Conservation (phyloP, 2,888 invertebrate genomes). For the Epirrita christyi region DNA sequence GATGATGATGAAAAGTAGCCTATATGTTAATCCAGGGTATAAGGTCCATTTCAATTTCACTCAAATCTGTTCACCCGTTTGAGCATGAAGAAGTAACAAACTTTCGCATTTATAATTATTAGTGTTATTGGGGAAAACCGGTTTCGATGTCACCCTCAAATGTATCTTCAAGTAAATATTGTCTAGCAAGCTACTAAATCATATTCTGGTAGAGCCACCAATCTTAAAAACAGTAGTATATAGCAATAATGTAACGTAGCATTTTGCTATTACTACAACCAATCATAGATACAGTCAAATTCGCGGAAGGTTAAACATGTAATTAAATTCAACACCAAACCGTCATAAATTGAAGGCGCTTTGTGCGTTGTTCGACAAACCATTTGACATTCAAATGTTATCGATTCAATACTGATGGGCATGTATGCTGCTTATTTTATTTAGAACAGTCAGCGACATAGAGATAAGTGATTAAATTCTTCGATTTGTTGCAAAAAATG, state of each 20-base stretch:
- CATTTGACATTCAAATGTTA: slow-evolving; percentile 45
- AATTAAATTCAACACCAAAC: slow-evolving; percentile 23
- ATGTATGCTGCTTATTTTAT: slow-evolving; percentile 36
- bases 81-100: no score
- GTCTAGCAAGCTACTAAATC: no score
- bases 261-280: not conserved
- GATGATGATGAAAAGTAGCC: no score
- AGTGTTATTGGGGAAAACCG: no score
- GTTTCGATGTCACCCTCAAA: no score
- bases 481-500: not conserved
- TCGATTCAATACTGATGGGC: slow-evolving; percentile 38
- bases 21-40: no score
- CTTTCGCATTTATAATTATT: no score
- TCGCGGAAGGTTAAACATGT: slow-evolving; percentile 17
- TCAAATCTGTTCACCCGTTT: no score
- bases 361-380: slow-evolving; percentile 31
- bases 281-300: slow-evolving; percentile 9
- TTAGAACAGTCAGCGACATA: slow-evolving; percentile 7
- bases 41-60: no score
- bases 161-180: no score
- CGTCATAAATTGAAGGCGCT: slow-evolving; percentile 31
- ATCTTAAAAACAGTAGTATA: not conserved
- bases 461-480: not conserved
- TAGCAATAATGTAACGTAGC: no score
- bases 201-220: no score